Conservation (phyloP, 2,113 vertebrate genomes). For the Cochlearius cochlearius region DNA sequence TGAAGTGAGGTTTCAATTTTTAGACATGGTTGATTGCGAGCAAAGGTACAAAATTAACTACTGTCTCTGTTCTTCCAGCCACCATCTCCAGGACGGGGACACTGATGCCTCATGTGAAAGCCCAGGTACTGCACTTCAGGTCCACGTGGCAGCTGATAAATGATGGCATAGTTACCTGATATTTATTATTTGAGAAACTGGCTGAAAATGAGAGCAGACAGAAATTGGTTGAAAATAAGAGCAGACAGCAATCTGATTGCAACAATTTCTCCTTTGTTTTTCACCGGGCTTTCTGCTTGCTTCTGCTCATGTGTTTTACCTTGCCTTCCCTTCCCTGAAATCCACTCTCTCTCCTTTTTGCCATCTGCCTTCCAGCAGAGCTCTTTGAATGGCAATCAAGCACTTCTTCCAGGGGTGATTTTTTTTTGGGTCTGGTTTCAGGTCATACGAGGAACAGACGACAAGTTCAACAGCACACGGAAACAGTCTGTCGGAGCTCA, state of each 20-base stretch:
- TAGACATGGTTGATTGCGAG: neutral
- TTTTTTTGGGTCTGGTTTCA: conserved; percentile 23
- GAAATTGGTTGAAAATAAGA: neutral
- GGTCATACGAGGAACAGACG: neutral
- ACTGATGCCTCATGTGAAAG: conserved; percentile 70
- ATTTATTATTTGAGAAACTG: neutral
- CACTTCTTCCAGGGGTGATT: neutral
- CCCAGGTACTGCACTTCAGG: conserved; percentile 61
- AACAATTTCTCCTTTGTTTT: neutral
- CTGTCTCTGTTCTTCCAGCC: conserved; percentile 61
- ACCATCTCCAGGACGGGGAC: conserved; percentile 78
- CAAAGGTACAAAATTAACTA: neutral
- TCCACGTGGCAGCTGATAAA: neutral
- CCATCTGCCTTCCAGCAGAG: neutral
- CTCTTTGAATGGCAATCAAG: neutral
- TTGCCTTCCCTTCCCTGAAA: neutral
- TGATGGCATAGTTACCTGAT: neutral
- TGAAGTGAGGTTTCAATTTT: neutral
- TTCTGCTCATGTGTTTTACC: neutral
- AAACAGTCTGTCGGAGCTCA: conserved; percentile 79
- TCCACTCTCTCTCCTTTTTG: neutral
- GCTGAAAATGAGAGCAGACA: neutral
- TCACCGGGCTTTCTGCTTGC: neutral
- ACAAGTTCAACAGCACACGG: conserved; percentile 76
- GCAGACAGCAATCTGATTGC: neutral